Evolutionary conservation across 2,888 invertebrate genomes (phyloP), one percentile per base, ranked within the genome.

Genomic region (Parasteatoda lunata): DNA sequence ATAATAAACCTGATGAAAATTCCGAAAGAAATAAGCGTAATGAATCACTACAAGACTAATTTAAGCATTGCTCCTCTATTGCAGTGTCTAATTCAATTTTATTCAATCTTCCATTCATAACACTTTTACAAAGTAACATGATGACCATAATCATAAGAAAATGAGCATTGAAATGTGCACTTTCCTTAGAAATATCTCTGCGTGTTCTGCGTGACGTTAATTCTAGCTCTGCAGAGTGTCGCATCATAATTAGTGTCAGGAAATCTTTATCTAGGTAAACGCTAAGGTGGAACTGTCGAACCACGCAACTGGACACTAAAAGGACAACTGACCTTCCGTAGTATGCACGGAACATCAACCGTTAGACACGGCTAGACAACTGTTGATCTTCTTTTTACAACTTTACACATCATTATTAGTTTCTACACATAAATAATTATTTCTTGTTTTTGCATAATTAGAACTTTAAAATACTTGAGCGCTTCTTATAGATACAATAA

Each of bases 201-300:
- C 77, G 83, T 77, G 77, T 52, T 71, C 51, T 80, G 85, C 80
- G 85, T 85, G 85, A 85, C 85, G 64, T 71, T 79, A 79, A 80
- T 79, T 75, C 85, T 66, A 85, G 65, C 70, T 77, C 78, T 78
- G 66, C 51, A 77, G 52, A 77, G 70, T 72, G 76, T 73, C 76
- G 68, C 59, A 80, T 80, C 85, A 76, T 85, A 85, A 85, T 85
- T 85, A 85, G 75, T 85, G 85, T 85, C 85, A 85, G 79, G 75
- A 70, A 73, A 80, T 85, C 85, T 85, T 85, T 85, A 80, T 79
- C 78, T 85, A 75, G 65, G 64, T 85, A 80, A 85, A 80, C 79
- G 85, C 69, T 73, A 59, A 84, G 77, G 76, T 77, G 77, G 73
- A 69, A 69, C 59, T 59, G 9, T n/a, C 47, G 47, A 15, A 79